A percentile compares a stretch with the other conserved stretches of the same genome.
These are phyloP conservation scores for Tetragnatha montana DNA, from an alignment of 2,888 invertebrate species.

Conservation along the genomic window DNA sequence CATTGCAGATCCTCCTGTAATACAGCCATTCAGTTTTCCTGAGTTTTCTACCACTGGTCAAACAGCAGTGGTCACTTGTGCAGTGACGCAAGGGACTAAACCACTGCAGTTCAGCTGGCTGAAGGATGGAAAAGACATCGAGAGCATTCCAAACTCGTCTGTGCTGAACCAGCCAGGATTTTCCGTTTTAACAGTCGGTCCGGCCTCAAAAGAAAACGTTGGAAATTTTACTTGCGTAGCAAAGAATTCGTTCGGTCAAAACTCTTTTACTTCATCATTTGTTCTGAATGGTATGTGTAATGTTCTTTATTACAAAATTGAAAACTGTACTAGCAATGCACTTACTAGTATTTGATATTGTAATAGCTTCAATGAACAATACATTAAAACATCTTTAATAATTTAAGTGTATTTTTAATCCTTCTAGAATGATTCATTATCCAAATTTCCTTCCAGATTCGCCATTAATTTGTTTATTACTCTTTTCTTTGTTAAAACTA, in stretches of 20 bases:
- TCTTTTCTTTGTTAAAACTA: no score
- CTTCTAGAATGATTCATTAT: no score
- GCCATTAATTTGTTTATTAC: no score
- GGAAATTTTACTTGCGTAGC: constrained; percentile 68
- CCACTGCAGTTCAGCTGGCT: constrained; percentile 90
- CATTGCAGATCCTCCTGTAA: constrained; percentile 77
- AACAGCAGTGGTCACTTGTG: constrained; percentile 91
- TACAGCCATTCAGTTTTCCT: constrained; percentile 88
- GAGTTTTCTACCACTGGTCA: constrained; percentile 87
- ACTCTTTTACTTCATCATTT: constrained; percentile 49
- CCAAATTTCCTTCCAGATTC: no score
- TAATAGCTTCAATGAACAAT: background rate
- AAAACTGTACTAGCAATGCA: background rate
- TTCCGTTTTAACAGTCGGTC: constrained; percentile 65
- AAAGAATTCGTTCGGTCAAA: constrained; percentile 30
- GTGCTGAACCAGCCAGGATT: constrained; percentile 52
- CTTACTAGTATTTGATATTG: background rate
- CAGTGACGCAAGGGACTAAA: constrained; percentile 92
- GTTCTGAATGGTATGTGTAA: constrained; percentile 53
- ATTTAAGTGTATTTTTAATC: no score
- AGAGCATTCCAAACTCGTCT: constrained; percentile 34
- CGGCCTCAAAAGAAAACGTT: constrained; percentile 53
- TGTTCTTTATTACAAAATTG: background rate
- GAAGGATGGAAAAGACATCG: constrained; percentile 60
- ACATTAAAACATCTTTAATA: no score